Conservation (phyloP, 92 coral and sea anemone genomes). For the Phenganax marumi region DNA sequence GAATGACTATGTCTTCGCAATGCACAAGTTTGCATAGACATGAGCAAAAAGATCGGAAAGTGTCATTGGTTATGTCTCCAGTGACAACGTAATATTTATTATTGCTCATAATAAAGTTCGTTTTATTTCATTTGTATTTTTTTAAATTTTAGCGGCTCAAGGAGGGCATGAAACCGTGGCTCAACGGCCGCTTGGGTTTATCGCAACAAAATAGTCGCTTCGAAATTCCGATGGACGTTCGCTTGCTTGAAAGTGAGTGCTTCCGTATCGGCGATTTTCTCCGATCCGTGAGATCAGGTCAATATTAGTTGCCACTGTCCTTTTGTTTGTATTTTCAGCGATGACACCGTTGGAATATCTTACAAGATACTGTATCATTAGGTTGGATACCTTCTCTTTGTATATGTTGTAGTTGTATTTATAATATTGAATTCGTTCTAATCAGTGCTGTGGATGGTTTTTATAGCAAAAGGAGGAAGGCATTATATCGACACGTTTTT, state of each 20-base stretch:
- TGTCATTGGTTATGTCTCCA: no score
- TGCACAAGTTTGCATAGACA: no score
- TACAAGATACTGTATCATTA: constrained; percentile 81
- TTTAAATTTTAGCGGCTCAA: constrained; percentile 64
- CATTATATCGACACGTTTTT: constrained; percentile 81
- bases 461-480: constrained; percentile 84
- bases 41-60: no score
- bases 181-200: constrained; percentile 88
- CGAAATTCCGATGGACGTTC: constrained; percentile 97
- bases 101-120: no score
- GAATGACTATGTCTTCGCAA: no score
- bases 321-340: constrained; percentile 43
- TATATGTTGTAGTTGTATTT: no score
- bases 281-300: neutral
- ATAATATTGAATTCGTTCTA: neutral
- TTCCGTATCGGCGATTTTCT: neutral
- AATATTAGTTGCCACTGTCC: neutral
- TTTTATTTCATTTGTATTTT: neutral
- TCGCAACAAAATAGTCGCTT: constrained; percentile 97
- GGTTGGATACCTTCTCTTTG: constrained; percentile 51
- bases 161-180: constrained; percentile 97
- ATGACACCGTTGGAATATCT: constrained; percentile 95
- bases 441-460: neutral
- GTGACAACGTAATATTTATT: no score
- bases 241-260: constrained; percentile 76